phyloP scores from a whole-genome alignment of 1,140 invertebrate genomes.

The Eueides isabella region DNA sequence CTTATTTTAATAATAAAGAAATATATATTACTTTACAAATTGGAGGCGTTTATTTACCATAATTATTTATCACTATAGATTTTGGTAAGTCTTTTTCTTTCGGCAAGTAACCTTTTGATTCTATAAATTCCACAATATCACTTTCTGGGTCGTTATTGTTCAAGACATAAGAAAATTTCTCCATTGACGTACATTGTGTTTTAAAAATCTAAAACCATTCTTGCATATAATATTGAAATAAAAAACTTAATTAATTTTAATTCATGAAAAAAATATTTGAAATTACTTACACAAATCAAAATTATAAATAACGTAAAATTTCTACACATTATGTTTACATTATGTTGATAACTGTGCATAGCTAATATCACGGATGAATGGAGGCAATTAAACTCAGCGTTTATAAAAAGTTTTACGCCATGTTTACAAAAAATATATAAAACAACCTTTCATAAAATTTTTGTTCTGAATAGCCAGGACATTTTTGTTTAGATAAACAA shows the following conservation, averaged over 20 bases:
- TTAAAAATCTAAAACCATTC: constrained; percentile 48
- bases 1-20: neutral
- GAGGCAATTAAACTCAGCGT: constrained; percentile 41
- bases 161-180: constrained; percentile 47
- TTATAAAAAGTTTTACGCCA: constrained; percentile 44
- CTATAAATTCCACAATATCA: constrained; percentile 56
- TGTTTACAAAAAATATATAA: constrained; percentile 55
- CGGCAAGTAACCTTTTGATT: constrained; percentile 61
- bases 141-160: constrained; percentile 44
- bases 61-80: constrained; percentile 42
- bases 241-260: neutral
- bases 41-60: constrained; percentile 1
- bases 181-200: constrained; percentile 41
- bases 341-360: neutral
- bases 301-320: constrained; percentile 15
- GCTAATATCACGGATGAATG: constrained; percentile 54
- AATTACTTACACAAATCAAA: constrained; percentile 27
- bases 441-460: constrained; percentile 62
- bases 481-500: constrained; percentile 27
- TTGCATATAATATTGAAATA: neutral
- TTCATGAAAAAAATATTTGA: neutral
- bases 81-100: constrained; percentile 58
- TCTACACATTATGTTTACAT: constrained; percentile 29
- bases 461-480: constrained; percentile 56
- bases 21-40: constrained; percentile 13